Conservation (phyloP, 2,113 vertebrate species). For the Zosterops lateralis region DNA sequence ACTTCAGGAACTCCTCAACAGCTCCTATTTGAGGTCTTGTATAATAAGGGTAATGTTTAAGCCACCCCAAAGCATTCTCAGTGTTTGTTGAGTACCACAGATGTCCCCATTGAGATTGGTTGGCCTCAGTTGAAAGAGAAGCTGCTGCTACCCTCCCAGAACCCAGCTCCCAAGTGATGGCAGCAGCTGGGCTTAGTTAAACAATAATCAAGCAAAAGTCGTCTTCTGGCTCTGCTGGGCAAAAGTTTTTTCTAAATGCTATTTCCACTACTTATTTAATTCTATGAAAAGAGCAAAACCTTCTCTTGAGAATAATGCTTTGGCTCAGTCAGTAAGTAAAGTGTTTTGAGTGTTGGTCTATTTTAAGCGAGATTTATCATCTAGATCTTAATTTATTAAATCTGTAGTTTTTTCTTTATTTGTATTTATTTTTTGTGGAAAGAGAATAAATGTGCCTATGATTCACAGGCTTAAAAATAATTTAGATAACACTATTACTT, state of each 20-base stretch:
- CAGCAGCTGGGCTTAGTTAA: constrained; percentile 30
- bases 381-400: not conserved
- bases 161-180: not conserved
- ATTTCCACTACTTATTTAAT: constrained; percentile 1
- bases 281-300: not conserved
- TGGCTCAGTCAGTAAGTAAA: not conserved
- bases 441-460: not conserved
- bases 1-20: not conserved
- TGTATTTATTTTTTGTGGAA: not conserved
- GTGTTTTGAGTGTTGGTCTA: not conserved
- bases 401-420: not conserved
- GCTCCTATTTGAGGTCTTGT: not conserved
- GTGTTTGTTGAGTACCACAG: not conserved
- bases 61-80: not conserved
- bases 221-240: not conserved
- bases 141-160: not conserved
- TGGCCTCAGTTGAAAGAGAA: not conserved
- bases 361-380: not conserved
- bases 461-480: not conserved
- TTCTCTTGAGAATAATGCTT: constrained; percentile 1
- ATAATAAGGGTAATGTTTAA: not conserved
- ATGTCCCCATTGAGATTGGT: not conserved
- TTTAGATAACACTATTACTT: not conserved
- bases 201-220: not conserved
- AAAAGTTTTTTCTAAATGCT: constrained; percentile 12